Conservation (phyloP, 2,797 vertebrate species). For the Pantherophis vulpinus region DNA sequence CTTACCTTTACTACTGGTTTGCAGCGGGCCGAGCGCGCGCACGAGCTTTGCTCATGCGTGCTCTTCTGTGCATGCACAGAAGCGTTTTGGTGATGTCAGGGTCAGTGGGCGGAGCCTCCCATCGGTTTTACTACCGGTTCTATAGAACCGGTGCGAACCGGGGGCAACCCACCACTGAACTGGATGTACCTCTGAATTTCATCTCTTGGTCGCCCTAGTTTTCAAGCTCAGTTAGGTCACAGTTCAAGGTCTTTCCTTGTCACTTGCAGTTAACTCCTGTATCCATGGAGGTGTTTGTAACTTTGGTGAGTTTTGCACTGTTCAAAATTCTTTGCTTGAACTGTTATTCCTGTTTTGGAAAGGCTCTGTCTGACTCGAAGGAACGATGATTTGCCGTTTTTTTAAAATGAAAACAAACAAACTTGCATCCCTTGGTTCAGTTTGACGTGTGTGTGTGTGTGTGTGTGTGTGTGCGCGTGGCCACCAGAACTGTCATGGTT, state of each 20-base stretch:
- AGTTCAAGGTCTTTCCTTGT: conserved; percentile 21
- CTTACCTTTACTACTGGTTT: no score
- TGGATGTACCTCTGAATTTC: conserved; percentile 44
- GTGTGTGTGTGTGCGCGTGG: not conserved
- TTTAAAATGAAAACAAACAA: conserved; percentile 78
- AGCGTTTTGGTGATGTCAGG: no score
- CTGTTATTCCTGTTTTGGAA: conserved; percentile 61
- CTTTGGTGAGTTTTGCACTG: conserved; percentile 66
- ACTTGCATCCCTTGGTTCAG: conserved; percentile 58
- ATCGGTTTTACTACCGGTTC: no score
- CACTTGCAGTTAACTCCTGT: conserved; percentile 45
- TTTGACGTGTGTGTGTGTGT: not conserved
- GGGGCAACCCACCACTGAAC: not conserved
- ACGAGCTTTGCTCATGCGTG: no score
- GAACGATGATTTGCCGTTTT: conserved; percentile 70
- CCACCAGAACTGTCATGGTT: not conserved
- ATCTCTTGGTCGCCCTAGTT: not conserved
- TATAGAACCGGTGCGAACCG: no score
- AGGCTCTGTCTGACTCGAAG: conserved; percentile 61
- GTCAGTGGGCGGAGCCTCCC: no score
- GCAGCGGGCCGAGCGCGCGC: no score
- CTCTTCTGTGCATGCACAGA: no score
- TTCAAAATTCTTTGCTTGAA: conserved; percentile 59
- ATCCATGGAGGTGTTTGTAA: conserved; percentile 55
- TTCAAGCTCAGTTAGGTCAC: not conserved